Conservation (phyloP, 2,888 invertebrate species). For the Caenorhabditis sulstoni region DNA sequence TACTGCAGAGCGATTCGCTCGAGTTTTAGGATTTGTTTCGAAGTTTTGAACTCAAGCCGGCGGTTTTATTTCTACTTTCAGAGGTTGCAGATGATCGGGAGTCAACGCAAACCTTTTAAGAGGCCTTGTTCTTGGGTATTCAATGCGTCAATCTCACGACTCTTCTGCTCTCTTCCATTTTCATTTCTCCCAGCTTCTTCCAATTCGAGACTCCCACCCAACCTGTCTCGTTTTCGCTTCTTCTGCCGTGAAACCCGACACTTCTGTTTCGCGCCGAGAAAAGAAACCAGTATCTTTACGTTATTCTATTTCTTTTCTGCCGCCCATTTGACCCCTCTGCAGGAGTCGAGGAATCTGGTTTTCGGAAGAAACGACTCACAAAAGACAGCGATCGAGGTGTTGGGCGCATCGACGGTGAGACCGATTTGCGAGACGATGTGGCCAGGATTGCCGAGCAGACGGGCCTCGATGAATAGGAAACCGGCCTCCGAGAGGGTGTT, state of each 20-base stretch:
- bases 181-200: background rate
- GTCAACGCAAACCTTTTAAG: no score
- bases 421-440: conserved; percentile 71
- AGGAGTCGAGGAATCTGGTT: conserved; percentile 7
- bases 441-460: conserved; percentile 61
- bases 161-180: no score
- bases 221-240: conserved; percentile 5
- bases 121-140: no score
- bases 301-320: conserved; percentile 11
- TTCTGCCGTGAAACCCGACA: conserved; percentile 27
- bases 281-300: conserved; percentile 48
- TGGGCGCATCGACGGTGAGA: conserved; percentile 71
- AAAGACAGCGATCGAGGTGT: conserved; percentile 73
- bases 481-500: conserved; percentile 62
- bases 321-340: conserved; percentile 31
- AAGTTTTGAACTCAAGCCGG: no score
- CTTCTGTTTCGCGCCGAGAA: conserved; percentile 7
- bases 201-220: background rate
- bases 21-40: no score
- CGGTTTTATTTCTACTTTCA: no score
- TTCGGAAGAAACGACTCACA: conserved; percentile 68
- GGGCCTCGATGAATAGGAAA: conserved; percentile 66
- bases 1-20: no score
- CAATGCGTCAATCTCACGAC: no score
- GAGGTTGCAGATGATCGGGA: no score